A percentile compares a stretch with the other conserved stretches of the same genome.
Conservation (phyloP, 2,797 vertebrate genomes). For the Pteronotus mesoamericanus region DNA sequence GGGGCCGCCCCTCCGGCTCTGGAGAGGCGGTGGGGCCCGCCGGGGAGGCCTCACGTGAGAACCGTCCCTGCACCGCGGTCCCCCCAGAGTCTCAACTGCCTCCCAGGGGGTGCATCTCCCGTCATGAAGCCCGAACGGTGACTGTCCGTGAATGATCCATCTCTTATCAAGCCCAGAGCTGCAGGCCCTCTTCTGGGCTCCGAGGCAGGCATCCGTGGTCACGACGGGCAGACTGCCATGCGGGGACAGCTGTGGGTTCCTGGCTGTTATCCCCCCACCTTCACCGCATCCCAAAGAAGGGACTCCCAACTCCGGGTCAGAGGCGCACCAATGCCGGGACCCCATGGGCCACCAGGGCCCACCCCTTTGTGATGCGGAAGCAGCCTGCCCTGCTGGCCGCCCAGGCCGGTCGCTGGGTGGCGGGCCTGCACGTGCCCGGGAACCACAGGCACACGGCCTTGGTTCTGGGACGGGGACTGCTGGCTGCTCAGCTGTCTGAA, state of each 20-base stretch:
- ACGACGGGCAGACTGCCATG: background rate
- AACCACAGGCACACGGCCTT: background rate
- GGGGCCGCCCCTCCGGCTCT: background rate
- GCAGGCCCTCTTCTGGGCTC: background rate
- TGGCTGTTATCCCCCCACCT: background rate
- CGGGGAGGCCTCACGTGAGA: background rate
- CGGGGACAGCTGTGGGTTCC: background rate
- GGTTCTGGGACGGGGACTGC: background rate
- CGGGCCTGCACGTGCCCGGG: background rate
- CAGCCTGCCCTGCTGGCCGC: background rate
- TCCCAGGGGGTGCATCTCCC: background rate
- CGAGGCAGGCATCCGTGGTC: background rate
- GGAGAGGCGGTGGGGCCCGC: background rate
- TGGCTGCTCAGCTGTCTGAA: constrained; percentile 29
- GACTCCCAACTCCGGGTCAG: background rate
- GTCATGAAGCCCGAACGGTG: background rate
- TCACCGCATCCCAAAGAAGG: background rate
- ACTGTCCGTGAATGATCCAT: background rate
- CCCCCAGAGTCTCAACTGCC: background rate
- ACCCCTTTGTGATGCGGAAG: background rate
- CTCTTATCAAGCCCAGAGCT: background rate
- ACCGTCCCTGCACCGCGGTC: background rate
- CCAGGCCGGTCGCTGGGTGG: background rate
- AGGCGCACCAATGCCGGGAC: background rate
- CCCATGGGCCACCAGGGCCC: background rate